Percentiles rank a stretch among this genome's conserved stretches.
Evolutionary conservation across 2,888 invertebrate species (phyloP).

Genomic region (Morpho helenor): DNA sequence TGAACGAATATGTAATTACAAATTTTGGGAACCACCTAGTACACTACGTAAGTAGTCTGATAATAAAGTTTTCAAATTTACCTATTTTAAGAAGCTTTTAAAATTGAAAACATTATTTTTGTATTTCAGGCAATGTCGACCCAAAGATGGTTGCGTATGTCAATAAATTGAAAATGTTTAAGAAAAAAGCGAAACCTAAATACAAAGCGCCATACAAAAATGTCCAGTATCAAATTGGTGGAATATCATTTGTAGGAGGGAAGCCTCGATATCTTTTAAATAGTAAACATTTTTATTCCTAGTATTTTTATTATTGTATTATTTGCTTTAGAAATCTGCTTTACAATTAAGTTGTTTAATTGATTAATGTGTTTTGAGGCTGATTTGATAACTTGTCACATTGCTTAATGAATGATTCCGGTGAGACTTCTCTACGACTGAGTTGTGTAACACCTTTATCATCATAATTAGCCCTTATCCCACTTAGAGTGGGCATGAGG

Average conservation of each 20-base stretch:
- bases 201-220: constrained; percentile 45
- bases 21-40: constrained; percentile 68
- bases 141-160: constrained; percentile 51
- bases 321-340: background rate
- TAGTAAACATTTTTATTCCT: constrained; percentile 36
- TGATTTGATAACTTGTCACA: too few species aligned
- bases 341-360: too few species aligned
- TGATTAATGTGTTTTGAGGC: too few species aligned
- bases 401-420: too few species aligned
- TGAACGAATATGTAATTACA: constrained; percentile 55
- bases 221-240: constrained; percentile 47
- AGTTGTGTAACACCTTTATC: too few species aligned
- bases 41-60: constrained; percentile 49
- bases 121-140: constrained; percentile 50
- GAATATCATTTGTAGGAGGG: constrained; percentile 46
- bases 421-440: too few species aligned
- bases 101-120: background rate
- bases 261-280: constrained; percentile 46
- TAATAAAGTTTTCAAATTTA: too few species aligned
- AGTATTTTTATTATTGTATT: background rate
- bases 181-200: constrained; percentile 44
- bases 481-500: too few species aligned
- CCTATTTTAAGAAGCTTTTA: too few species aligned
- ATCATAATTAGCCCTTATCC: too few species aligned
- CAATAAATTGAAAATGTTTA: constrained; percentile 53